These are phyloP conservation scores for Phylloscopus trochiloides DNA, from an alignment of 2,113 vertebrate species.

Conservation along the genomic window DNA sequence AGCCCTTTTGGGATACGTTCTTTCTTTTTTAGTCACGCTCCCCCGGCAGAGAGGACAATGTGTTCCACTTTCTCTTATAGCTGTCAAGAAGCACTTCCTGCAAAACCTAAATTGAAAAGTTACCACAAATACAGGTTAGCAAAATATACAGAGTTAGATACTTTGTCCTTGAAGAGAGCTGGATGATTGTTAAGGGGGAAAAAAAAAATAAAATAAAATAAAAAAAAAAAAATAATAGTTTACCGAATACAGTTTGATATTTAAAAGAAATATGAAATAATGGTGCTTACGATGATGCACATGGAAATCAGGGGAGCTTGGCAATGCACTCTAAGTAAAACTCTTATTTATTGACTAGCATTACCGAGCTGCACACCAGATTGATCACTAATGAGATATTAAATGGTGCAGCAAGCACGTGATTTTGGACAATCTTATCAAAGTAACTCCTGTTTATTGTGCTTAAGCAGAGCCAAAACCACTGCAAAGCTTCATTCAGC, in stretches of 20 bases:
- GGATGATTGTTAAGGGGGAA: not conserved
- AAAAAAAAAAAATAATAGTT: accelerated
- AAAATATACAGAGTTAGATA: not conserved
- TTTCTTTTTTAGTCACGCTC: conserved; percentile 73
- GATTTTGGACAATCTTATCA: not conserved
- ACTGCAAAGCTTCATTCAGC: not conserved
- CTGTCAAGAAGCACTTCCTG: conserved; percentile 82
- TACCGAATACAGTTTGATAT: not conserved
- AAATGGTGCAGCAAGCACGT: conserved; percentile 1
- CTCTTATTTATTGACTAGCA: not conserved
- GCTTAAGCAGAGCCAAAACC: not conserved
- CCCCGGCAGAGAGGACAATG: conserved; percentile 83
- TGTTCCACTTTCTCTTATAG: conserved; percentile 78
- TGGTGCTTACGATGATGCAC: not conserved
- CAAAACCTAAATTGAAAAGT: conserved; percentile 78
- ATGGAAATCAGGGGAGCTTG: not conserved
- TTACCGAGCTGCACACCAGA: not conserved
- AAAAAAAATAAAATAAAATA: not conserved
- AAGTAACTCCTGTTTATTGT: conserved; percentile 1
- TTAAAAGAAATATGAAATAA: not conserved
- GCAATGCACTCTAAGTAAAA: not conserved
- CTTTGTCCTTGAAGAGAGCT: not conserved
- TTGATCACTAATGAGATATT: conserved; percentile 11
- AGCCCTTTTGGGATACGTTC: conserved; percentile 76
- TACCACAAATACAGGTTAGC: conserved; percentile 46